A percentile compares a stretch with the other conserved stretches of the same genome.
These are phyloP conservation scores for Gavia stellata DNA, from an alignment of 2,113 vertebrate genomes.

Conservation along the genomic window DNA sequence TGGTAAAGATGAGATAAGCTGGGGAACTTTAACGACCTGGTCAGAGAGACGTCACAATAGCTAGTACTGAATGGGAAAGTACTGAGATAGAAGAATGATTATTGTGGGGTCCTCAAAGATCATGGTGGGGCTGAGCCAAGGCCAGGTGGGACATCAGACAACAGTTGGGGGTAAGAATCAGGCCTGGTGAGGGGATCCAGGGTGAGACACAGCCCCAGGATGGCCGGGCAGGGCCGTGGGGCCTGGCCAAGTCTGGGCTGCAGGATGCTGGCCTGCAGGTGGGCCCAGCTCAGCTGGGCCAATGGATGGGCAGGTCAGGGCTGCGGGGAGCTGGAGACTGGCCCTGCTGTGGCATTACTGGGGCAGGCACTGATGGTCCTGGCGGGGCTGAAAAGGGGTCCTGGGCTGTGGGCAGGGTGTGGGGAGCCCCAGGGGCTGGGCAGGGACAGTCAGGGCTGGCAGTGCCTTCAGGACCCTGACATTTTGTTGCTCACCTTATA, in stretches of 20 bases:
- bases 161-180: neutral
- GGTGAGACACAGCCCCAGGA: neutral
- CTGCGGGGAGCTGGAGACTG: neutral
- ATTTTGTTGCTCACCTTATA: neutral
- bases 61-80: neutral
- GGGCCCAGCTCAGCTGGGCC: accelerated
- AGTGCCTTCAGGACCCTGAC: neutral
- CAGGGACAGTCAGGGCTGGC: neutral
- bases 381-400: neutral
- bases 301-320: neutral
- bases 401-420: neutral
- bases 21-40: neutral
- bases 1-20: neutral
- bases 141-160: neutral
- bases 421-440: neutral
- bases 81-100: neutral
- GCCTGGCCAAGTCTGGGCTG: neutral
- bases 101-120: neutral
- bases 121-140: neutral
- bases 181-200: neutral
- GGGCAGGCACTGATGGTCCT: neutral
- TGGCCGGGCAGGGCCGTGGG: too few species aligned
- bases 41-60: neutral
- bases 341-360: neutral
- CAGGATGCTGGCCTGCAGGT: accelerated